Evolutionary conservation across 2,797 vertebrate species (phyloP).

Genomic region (Sebastes kiyomatsui): DNA sequence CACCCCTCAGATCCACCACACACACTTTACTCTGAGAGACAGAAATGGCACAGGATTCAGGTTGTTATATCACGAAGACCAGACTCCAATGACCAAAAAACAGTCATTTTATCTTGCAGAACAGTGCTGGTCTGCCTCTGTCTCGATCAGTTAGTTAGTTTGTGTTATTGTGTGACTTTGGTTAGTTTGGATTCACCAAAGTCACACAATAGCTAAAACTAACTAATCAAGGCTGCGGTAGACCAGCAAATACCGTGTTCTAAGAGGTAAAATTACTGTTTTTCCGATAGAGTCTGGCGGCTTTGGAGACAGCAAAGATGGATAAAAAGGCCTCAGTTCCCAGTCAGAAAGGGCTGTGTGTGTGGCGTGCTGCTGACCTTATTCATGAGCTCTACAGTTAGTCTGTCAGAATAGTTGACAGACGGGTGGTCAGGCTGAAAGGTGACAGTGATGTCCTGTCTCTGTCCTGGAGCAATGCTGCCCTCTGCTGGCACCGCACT

Average conservation of each 20-base stretch:
- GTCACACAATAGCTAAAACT: too few species aligned
- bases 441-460: constrained; percentile 84
- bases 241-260: too few species aligned
- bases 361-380: constrained; percentile 79
- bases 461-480: constrained; percentile 78
- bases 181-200: too few species aligned
- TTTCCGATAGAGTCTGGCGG: too few species aligned
- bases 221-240: too few species aligned
- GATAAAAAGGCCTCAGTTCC: too few species aligned
- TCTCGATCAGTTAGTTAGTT: too few species aligned
- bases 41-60: constrained; percentile 12
- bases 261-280: too few species aligned
- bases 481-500: constrained; percentile 83
- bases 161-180: too few species aligned
- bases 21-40: constrained; percentile 82
- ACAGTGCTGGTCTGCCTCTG: too few species aligned
- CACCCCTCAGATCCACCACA: constrained; percentile 84
- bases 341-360: not conserved
- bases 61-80: not conserved
- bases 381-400: constrained; percentile 85
- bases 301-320: too few species aligned
- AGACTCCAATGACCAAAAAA: fast-evolving
- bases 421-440: constrained; percentile 93
- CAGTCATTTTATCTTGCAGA: fast-evolving
- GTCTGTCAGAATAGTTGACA: constrained; percentile 83